Evolutionary conservation across 2,113 vertebrate species (phyloP), one percentile per base, ranked within the genome.

Genomic region (Gymnorhina tibicen): DNA sequence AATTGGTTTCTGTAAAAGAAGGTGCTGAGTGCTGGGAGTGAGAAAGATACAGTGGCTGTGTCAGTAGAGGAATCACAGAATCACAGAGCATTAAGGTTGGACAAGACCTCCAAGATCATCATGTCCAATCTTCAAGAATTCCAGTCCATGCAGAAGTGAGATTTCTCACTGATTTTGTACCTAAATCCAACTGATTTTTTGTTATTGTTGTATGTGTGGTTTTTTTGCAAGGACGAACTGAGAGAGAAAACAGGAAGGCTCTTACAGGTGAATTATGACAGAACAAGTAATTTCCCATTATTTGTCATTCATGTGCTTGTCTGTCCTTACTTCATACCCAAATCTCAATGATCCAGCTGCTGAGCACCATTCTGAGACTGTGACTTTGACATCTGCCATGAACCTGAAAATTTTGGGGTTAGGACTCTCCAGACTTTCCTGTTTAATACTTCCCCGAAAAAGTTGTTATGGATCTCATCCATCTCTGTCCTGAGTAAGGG

Each of bases 151-250:
- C 4, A 50, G 24, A 44, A 80, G 14, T 33, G 55, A 24, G 9
- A 17, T 85, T 93, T 87, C 13, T 9, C 19, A n/a, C 9, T 41
- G 22, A 56, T 67, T 84, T 69, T 58, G 13, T 35, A 27, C 26
- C 23, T 55, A 41, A 84, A 76, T 59, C 12, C 13, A 68, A 7
- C 17, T 10, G 13, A 35, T 6, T 1, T 6, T 19, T 17, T 44
- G 37, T 32, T 24, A 2, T 2, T 33, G 4, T 28, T 11, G 3
- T 35, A 6, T 13, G 3, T 19, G 5, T 35, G 6, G 35, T 24
- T 52, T 27, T 39, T 39, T 82, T 79, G 60, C 37, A 47, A 84
- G 46, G 19, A 74, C 37, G 21, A 55, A 26, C 6, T 35, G 15
- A 56, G 27, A 75, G 19, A 72, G 22, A n/a, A 60, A 86, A 30